Conservation (phyloP, 2,888 invertebrate genomes). For the Melipona bicolor region DNA sequence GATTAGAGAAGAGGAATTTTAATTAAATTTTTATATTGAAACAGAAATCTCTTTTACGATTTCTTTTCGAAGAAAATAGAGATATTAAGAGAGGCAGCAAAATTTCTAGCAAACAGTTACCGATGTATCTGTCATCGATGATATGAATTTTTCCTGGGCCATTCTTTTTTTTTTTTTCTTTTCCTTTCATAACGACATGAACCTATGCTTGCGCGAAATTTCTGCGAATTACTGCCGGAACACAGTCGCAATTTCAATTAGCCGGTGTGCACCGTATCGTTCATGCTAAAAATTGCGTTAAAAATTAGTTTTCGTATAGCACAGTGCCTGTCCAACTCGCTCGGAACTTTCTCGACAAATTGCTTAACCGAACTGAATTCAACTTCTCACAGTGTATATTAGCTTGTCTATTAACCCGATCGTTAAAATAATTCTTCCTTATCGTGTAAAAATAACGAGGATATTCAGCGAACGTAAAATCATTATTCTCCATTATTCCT, state of each 20-base stretch:
- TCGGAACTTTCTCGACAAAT: not conserved
- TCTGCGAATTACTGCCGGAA: not conserved
- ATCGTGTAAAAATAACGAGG: not conserved
- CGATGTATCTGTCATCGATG: not conserved
- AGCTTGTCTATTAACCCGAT: not conserved
- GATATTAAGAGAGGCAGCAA: no score
- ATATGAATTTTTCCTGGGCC: not conserved
- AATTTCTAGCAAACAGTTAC: not conserved
- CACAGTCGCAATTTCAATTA: conserved; percentile 4
- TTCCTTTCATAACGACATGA: not conserved
- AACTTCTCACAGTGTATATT: not conserved
- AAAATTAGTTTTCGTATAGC: not conserved
- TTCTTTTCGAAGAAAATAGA: no score
- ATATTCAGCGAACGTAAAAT: not conserved
- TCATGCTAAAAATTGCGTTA: conserved; percentile 5
- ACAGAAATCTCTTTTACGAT: not conserved
- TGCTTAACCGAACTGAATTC: not conserved
- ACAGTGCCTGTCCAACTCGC: not conserved
- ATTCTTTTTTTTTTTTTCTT: not conserved
- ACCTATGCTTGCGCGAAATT: not conserved
- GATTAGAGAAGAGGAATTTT: not conserved
- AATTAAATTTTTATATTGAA: not conserved
- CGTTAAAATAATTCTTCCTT: not conserved
- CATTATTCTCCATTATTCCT: not conserved
- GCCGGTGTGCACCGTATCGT: not conserved